Base-by-base conservation (phyloP, 2,113 vertebrate genomes). In the Aramus guarauna region DNA sequence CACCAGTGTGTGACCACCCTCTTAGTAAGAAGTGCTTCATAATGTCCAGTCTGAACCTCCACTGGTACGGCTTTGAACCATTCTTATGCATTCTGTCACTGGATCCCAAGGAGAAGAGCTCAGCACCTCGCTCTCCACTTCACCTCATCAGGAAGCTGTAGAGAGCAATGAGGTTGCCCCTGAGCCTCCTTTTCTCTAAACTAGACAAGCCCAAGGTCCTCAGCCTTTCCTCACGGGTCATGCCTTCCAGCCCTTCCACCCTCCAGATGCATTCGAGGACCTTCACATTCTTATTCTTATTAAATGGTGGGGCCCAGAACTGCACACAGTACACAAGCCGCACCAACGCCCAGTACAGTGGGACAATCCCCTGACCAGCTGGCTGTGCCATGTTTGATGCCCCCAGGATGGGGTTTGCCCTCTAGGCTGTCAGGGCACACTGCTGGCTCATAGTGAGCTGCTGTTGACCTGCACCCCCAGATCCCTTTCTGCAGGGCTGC, bases 311-410 rank as follows among this genome's bases (percentile, higher is more conserved):
- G 26, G 52, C 52, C 52, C 52, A 29, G 52, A 29, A 53, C 26
- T 16, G 52, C 27, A 53, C 52, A 29, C 52, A 9, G 26, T 9
- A 53, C 52, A 27, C 26, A 48, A 4, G 15, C 6, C 0, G 2
- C 34, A 32, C 45, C 52, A 53, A 3, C 4, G 11, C 6, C 9
- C 9, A 73, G 15, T 53, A 29, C n/a, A 78, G 66, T 2, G 15
- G 3, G 30, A 48, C 14, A 55, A 15, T 59, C 2, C 0, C 37
- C 29, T 37, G 21, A 27, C 26, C 0, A 0, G 14, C 34, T 78
- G 34, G 7, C 15, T 43, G 15, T 43, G 43, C 43, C 15, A 15
- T 43, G 43, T 73, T 41, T 47, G 41, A 39, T 37, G 24, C 9
- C 3, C 14, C 14, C 15, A 26, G 37, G 23, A 3, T 27, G 53